Evolutionary conservation across 1,140 invertebrate genomes (phyloP), one percentile per base, ranked within the genome.

Genomic region (Lerema accius): DNA sequence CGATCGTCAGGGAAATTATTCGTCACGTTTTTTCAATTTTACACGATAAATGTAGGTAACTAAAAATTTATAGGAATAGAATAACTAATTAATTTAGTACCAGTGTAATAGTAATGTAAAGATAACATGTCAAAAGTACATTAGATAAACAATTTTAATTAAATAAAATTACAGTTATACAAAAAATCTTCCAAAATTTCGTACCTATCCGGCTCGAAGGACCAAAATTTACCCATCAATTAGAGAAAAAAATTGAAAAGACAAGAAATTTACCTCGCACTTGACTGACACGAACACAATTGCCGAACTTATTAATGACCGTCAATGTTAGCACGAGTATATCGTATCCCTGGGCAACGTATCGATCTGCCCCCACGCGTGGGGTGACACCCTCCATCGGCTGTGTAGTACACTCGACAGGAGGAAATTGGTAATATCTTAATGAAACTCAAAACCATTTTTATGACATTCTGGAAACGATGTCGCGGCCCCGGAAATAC

Each of bases 311-410:
- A 56, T 42, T 45, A 32, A 43, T 17, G 53, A 42, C 51, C 39
- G 40, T 55, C 17, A 0, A 28, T 16, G 35, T 19, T 9, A 32
- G 28, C 17, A 11, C 19, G 26, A 49, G 23, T 48, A 40, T 58
- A 58, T 46, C 26, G 53, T 58, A 58, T 46, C 55, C 55, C 42
- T 58, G 55, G 40, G 45, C 55, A 46, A 46, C 55, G 40, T 58
- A 58, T 58, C 55, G 55, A 58, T 46, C 55, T 46, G 42, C 23
- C 13, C 23, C 43, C 28, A 58, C 42, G 55, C 45, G 40, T 35
- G 42, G 55, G 55, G 55, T 58, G 15, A 26, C 55, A 42, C 55
- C 55, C 55, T 23, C 26, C n/a, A n/a, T n/a, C n/a, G n/a, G n/a
- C n/a, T n/a, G 39, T n/a, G 42, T 35, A 23, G 3, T 28, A 26